Conservation (phyloP, 2,797 vertebrate species). For the Pseudochirops corinnae region DNA sequence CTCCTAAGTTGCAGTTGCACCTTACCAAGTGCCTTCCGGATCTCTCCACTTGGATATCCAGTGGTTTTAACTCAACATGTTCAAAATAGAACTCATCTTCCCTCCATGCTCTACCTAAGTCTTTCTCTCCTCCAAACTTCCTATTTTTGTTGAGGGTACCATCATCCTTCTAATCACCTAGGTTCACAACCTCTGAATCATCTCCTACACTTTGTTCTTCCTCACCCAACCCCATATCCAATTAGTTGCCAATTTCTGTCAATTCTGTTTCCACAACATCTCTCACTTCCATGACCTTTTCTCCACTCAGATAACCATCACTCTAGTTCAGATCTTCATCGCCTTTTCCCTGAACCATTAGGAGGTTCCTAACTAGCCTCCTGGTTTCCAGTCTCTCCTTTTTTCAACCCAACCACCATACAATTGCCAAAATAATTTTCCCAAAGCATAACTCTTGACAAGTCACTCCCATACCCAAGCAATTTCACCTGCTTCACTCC, state of each 20-base stretch:
- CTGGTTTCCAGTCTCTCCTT: not conserved
- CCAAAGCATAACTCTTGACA: not conserved
- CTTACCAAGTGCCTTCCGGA: not conserved
- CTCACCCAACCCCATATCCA: not conserved
- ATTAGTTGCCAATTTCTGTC: not conserved
- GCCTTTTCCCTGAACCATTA: not conserved
- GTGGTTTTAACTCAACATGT: not conserved
- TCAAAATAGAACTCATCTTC: not conserved
- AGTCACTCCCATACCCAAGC: not conserved
- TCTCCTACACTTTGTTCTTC: not conserved
- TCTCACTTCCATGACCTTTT: not conserved
- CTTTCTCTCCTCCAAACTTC: not conserved
- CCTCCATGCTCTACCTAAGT: not conserved
- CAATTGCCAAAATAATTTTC: not conserved
- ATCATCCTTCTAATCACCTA: not conserved
- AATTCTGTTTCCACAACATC: not conserved
- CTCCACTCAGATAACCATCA: not conserved
- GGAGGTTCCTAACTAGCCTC: not conserved
- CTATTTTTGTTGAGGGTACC: not conserved
- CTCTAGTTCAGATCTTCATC: not conserved
- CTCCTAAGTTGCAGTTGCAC: not conserved
- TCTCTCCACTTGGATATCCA: not conserved
- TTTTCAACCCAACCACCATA: not conserved
- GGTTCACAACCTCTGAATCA: not conserved
- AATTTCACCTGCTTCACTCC: not conserved